phyloP scores from a whole-genome alignment of 2,888 invertebrate genomes.

The Caenorhabditis virilis region DNA sequence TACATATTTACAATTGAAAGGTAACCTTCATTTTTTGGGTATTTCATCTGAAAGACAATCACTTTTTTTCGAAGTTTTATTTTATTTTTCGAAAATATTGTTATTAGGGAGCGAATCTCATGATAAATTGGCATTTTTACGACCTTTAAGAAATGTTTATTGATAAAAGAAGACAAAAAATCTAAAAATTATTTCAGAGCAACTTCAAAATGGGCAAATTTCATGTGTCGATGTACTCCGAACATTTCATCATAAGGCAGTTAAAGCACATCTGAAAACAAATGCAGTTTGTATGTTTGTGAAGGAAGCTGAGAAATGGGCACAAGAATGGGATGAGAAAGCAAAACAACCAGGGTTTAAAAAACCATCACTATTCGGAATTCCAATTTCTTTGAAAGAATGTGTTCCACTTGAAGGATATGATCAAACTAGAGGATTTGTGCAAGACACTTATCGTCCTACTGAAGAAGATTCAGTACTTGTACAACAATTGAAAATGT shows the following conservation, averaged over 20 bases:
- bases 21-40: no score
- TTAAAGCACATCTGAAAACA: constrained; percentile 55
- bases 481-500: constrained; percentile 48
- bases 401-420: constrained; percentile 57
- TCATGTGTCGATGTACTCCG: constrained; percentile 48
- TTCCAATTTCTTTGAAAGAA: constrained; percentile 65
- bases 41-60: no score
- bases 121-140: no score
- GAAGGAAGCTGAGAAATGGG: constrained; percentile 56
- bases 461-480: constrained; percentile 47
- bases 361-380: constrained; percentile 61
- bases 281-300: constrained; percentile 58
- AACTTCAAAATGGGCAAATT: constrained; percentile 45
- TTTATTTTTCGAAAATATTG: no score
- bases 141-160: no score
- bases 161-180: no score
- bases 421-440: constrained; percentile 66
- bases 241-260: constrained; percentile 49
- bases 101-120: no score
- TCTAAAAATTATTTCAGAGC: no score
- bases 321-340: constrained; percentile 50
- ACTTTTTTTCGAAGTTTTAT: neutral
- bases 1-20: constrained; percentile 40
- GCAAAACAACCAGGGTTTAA: constrained; percentile 35
- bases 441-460: constrained; percentile 61